Base-by-base conservation (phyloP, 1,140 invertebrate species). In the Camponotus vicinus region DNA sequence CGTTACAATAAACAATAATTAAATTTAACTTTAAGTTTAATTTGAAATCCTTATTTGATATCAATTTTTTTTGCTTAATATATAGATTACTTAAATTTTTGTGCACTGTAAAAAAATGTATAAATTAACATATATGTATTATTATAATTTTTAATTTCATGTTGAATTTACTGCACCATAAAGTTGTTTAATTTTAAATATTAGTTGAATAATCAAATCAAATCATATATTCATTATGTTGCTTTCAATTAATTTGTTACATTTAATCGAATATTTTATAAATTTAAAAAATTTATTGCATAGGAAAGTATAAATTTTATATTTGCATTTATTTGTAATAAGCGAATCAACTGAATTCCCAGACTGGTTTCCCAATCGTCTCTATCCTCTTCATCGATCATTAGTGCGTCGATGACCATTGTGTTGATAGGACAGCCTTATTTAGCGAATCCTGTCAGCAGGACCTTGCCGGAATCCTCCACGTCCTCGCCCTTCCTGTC, bases 381-480 rank as follows among this genome's bases (percentile, higher is more conserved):
- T 32, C 21, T 61, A 27, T 27, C n/a, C 34, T 83, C 42, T 34
- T 34, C 34, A 86, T 77, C 57, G 55, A 86, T 89, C 57, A 80
- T 75, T 42, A 42, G 2, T 63, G 11, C 37, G 42, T 69, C 49
- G 34, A 89, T 69, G 67, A 75, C 67, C 57, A 89, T 86, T 89
- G 76, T 89, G 27, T 52, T 66, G 11, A 6, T 57, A 27, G 88
- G 63, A 18, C 52, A 75, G 77, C 63, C 64, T 86, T 89, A 89
- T 89, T 89, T 89, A 83, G 66, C 73, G 85, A 83, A 66, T 83
- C 66, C 71, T 78, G 88, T 89, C 88, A 78, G 57, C 34, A 27
- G 42, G 42, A 59, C 52, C 78, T 59, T 87, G 13, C 71, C 71
- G 18, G 45, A 49, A 57, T 79, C 67, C 85, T 78, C 77, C 21